These are phyloP conservation scores for Neodiprion pinetum DNA, from an alignment of 1,140 invertebrate genomes.

Conservation along the genomic window DNA sequence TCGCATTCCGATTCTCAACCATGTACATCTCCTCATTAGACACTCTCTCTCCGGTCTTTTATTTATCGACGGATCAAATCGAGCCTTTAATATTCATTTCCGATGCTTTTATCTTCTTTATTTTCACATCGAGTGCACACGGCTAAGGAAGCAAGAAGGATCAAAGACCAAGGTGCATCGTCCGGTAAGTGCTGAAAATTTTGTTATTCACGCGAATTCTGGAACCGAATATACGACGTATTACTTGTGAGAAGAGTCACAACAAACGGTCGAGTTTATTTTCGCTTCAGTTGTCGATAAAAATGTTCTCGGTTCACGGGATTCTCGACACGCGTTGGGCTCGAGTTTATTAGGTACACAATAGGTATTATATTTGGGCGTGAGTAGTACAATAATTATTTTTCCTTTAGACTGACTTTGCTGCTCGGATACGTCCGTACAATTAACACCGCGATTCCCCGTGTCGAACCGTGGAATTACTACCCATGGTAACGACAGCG, in stretches of 20 bases:
- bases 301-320: background rate
- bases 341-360: background rate
- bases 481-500: background rate
- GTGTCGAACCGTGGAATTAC: background rate
- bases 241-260: background rate
- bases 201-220: too few species aligned
- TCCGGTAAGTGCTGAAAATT: too few species aligned
- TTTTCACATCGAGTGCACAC: background rate
- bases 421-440: slow-evolving; percentile 51
- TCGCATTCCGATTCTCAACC: background rate
- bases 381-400: slow-evolving; percentile 45
- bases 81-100: background rate
- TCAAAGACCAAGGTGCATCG: too few species aligned
- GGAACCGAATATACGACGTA: too few species aligned
- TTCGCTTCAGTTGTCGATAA: background rate
- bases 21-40: background rate
- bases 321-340: background rate
- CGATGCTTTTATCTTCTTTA: background rate
- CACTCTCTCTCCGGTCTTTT: background rate
- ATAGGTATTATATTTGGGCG: background rate
- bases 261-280: background rate
- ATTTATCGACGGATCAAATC: background rate
- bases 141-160: too few species aligned
- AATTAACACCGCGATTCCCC: slow-evolving; percentile 34
- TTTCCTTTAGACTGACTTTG: slow-evolving; percentile 54